Percentiles rank a stretch among this genome's conserved stretches.
Evolutionary conservation across 2,113 vertebrate species (phyloP).

Genomic region (Podocnemis expansa): DNA sequence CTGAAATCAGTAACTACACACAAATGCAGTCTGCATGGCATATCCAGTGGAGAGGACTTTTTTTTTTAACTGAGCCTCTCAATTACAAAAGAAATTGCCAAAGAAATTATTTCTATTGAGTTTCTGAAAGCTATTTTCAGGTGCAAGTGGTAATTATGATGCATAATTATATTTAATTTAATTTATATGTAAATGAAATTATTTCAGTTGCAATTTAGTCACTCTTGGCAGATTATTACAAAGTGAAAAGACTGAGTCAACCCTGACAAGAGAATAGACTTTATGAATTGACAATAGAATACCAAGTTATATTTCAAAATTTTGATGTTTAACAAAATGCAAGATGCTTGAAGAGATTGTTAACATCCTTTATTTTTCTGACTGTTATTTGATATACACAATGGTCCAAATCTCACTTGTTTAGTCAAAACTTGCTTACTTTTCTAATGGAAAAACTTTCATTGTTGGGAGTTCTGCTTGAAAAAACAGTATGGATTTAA

Average conservation of each 20-base stretch:
- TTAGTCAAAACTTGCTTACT: background rate
- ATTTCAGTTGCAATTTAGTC: conserved; percentile 50
- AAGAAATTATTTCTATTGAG: conserved; percentile 35
- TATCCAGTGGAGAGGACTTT: background rate
- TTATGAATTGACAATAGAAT: conserved; percentile 39
- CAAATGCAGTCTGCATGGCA: background rate
- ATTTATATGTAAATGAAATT: conserved; percentile 72
- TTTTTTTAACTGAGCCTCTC: background rate
- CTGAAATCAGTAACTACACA: background rate
- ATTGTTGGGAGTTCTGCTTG: background rate
- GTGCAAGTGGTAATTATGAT: conserved; percentile 61
- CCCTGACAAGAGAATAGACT: conserved; percentile 27
- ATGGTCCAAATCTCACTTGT: background rate
- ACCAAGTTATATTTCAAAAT: conserved; percentile 59
- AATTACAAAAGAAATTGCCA: conserved; percentile 42
- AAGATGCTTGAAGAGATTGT: background rate
- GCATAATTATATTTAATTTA: conserved; percentile 60
- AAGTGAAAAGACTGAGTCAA: conserved; percentile 32
- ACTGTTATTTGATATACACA: background rate
- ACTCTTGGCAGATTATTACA: conserved; percentile 41
- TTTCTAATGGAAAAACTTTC: background rate
- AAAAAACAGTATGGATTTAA: background rate
- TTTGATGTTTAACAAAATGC: conserved; percentile 46
- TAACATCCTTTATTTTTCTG: conserved; percentile 35
- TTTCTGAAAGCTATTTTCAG: conserved; percentile 48